A percentile compares a stretch with the other conserved stretches of the same genome.
phyloP scores from a whole-genome alignment of 2,797 vertebrate species.

The Borostomias antarcticus region DNA sequence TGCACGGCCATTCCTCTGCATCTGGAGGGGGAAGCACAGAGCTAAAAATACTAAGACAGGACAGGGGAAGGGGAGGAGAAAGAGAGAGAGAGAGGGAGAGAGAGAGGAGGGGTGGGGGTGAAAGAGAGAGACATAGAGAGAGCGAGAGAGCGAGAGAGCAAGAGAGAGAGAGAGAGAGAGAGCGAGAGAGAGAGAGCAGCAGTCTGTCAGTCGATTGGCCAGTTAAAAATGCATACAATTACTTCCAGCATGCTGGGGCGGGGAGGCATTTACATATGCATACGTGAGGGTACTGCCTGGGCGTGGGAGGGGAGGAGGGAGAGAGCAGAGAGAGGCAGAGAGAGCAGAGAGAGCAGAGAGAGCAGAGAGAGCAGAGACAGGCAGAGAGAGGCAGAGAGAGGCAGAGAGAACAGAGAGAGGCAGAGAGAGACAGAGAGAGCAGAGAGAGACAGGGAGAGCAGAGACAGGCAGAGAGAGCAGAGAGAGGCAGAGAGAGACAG shows the following conservation, averaged over 20 bases:
- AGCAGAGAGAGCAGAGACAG: too few relatives aligned
- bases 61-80: not conserved
- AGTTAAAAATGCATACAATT: conserved; percentile 91
- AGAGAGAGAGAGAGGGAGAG: not conserved
- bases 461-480: too few relatives aligned
- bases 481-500: too few relatives aligned
- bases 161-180: too few relatives aligned
- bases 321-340: conserved; percentile 23
- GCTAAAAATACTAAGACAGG: conserved; percentile 85
- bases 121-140: too few relatives aligned
- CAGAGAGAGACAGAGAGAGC: too few relatives aligned
- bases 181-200: not conserved
- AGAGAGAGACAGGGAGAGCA: too few relatives aligned
- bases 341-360: too few relatives aligned
- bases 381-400: too few relatives aligned
- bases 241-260: conserved; percentile 79
- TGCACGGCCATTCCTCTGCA: conserved; percentile 85
- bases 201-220: conserved; percentile 87
- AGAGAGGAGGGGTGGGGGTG: too few relatives aligned
- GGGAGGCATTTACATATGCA: conserved; percentile 78
- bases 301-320: conserved; percentile 42
- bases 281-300: conserved; percentile 79
- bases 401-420: too few relatives aligned
- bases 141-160: too few relatives aligned
- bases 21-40: conserved; percentile 92